Conservation (phyloP, 2,888 invertebrate genomes). For the Germaria angustata region DNA sequence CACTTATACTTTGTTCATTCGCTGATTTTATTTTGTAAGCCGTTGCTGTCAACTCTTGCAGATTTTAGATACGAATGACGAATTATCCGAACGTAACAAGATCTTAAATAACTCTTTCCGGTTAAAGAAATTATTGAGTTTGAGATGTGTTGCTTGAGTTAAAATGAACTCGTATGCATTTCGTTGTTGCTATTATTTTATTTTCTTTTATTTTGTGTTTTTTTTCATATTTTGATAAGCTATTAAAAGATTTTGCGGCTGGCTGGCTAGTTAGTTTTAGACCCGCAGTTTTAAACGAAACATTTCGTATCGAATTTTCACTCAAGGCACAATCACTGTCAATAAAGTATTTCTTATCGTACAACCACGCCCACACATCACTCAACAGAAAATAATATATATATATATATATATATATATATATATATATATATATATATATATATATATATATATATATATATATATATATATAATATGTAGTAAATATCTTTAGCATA, state of each 20-base stretch:
- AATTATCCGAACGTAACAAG: conserved; percentile 45
- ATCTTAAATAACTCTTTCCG: conserved; percentile 56
- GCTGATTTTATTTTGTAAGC: background rate
- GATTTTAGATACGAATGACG: conserved; percentile 47
- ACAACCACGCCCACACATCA: conserved; percentile 68
- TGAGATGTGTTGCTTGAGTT: conserved; percentile 44
- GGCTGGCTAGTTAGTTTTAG: conserved; percentile 43
- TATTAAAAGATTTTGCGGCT: conserved; percentile 43
- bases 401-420: too few relatives aligned
- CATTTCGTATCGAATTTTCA: conserved; percentile 21
- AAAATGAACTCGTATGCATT: conserved; percentile 7
- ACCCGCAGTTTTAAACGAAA: conserved; percentile 50
- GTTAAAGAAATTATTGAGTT: conserved; percentile 31
- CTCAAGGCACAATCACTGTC: conserved; percentile 39
- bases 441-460: too few relatives aligned
- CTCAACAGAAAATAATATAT: background rate
- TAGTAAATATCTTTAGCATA: conserved; percentile 40
- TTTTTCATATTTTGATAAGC: conserved; percentile 33
- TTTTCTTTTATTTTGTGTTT: background rate
- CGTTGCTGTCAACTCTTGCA: conserved; percentile 19
- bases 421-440: too few relatives aligned
- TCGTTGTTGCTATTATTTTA: conserved; percentile 30
- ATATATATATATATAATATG: too few relatives aligned
- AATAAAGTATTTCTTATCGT: conserved; percentile 57
- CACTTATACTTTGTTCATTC: conserved; percentile 24